phyloP scores from a whole-genome alignment of 2,797 vertebrate genomes.

The Leucoraja ocellata region DNA sequence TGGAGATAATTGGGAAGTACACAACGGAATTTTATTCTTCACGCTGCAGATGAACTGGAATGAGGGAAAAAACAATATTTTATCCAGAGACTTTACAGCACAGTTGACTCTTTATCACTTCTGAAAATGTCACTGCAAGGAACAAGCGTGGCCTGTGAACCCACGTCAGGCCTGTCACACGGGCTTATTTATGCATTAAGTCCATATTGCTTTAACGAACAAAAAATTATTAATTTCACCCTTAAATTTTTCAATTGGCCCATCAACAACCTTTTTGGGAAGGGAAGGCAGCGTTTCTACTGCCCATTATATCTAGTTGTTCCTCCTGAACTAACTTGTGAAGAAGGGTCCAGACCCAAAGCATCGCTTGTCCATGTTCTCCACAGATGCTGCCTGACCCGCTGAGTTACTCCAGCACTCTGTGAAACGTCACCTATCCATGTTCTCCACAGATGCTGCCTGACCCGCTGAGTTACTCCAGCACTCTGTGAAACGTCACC shows the following conservation, averaged over 20 bases:
- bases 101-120: background rate
- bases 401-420: too few relatives aligned
- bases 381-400: too few relatives aligned
- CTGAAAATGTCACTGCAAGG: background rate
- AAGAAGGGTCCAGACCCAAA: background rate
- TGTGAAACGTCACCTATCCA: too few relatives aligned
- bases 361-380: too few relatives aligned
- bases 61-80: background rate
- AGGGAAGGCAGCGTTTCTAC: background rate
- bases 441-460: too few relatives aligned
- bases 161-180: background rate
- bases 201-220: background rate
- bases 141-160: background rate
- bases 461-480: too few relatives aligned
- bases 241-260: background rate
- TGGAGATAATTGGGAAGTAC: background rate
- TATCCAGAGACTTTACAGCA: background rate
- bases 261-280: background rate
- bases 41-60: background rate
- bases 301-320: background rate
- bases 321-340: background rate
- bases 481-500: too few relatives aligned
- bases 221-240: background rate
- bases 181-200: background rate
- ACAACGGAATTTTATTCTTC: background rate